These are phyloP conservation scores for Meriones psammophilus DNA, from an alignment of 2,797 vertebrate species.

Conservation along the genomic window DNA sequence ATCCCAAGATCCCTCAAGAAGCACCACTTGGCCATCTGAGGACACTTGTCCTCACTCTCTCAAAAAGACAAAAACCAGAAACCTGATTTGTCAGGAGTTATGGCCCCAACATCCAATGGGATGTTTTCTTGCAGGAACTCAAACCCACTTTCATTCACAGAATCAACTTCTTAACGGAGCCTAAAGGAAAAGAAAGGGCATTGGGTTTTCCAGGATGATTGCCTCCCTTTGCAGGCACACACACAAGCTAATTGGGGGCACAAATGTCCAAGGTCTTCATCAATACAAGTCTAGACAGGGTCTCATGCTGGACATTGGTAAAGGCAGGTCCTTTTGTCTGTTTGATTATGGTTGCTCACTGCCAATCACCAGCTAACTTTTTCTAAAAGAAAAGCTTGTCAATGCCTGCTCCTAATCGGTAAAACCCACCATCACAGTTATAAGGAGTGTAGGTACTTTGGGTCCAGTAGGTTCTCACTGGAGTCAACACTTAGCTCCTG, in stretches of 20 bases:
- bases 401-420: background rate
- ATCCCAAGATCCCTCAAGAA: background rate
- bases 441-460: background rate
- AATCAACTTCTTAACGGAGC: background rate
- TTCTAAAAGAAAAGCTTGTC: background rate
- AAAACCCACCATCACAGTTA: background rate
- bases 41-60: background rate
- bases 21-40: background rate
- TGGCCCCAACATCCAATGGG: background rate
- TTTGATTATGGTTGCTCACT: background rate
- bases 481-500: background rate
- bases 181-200: background rate
- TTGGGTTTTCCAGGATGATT: background rate
- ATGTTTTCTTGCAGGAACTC: background rate
- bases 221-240: background rate
- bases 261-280: background rate
- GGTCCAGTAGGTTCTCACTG: background rate
- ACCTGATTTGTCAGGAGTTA: background rate
- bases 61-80: background rate
- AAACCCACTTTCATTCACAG: background rate
- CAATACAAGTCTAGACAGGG: background rate
- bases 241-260: background rate
- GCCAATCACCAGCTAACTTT: background rate
- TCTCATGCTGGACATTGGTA: background rate
- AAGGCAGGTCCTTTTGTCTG: background rate